These are phyloP conservation scores for Melanotaenia duboulayi DNA, from an alignment of 2,113 vertebrate genomes.

Conservation along the genomic window DNA sequence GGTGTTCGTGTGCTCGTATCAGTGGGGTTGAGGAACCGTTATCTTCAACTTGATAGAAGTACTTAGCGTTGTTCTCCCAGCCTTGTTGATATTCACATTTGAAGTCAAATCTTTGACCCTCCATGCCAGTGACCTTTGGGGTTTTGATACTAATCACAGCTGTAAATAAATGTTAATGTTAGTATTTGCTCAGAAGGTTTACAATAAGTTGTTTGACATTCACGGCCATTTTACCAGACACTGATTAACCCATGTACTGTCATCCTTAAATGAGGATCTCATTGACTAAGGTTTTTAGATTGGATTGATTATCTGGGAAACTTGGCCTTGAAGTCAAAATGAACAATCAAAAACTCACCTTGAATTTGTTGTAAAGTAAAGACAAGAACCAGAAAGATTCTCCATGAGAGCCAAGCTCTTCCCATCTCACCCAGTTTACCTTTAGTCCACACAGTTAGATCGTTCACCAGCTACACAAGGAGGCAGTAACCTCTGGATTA, in stretches of 20 bases:
- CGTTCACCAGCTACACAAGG: background rate
- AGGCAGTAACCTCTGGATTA: constrained; percentile 10
- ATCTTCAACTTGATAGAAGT: constrained; percentile 10
- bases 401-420: constrained; percentile 30
- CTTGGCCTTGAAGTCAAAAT: background rate
- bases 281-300: background rate
- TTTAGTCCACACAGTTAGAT: constrained; percentile 3
- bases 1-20: constrained; percentile 10
- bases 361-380: constrained; percentile 43
- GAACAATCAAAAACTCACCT: constrained; percentile 38
- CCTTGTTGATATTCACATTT: constrained; percentile 50
- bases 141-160: constrained; percentile 24
- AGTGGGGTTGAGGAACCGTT: background rate
- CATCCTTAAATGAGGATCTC: background rate
- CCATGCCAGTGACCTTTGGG: background rate
- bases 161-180: constrained; percentile 34
- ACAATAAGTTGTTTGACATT: background rate
- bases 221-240: background rate
- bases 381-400: constrained; percentile 18
- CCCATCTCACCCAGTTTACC: constrained; percentile 40
- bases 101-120: constrained; percentile 47
- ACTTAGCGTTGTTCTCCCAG: constrained; percentile 15
- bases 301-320: background rate
- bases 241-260: no score
- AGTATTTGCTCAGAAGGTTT: background rate